phyloP scores from a whole-genome alignment of 2,113 vertebrate genomes.

The Poicephalus gulielmi region DNA sequence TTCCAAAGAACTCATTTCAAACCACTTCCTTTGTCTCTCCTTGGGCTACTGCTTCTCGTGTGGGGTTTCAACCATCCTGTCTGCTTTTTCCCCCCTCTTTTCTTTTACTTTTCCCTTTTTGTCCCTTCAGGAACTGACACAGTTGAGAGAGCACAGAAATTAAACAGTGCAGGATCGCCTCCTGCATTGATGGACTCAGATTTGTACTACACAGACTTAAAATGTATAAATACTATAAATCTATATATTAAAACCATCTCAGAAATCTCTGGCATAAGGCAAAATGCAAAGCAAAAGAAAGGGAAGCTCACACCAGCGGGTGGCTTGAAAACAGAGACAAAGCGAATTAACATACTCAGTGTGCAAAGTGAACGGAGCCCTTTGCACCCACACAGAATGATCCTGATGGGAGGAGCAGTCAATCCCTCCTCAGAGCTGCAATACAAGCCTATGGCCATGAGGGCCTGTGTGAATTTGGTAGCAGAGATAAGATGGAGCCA shows the following conservation, averaged over 20 bases:
- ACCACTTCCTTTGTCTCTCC: background rate
- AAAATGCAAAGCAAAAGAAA: background rate
- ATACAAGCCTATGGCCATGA: background rate
- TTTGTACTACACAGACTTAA: background rate
- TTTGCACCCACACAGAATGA: background rate
- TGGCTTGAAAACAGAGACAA: background rate
- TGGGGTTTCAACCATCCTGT: background rate
- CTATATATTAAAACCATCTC: background rate
- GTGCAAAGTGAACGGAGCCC: background rate
- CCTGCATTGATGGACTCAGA: background rate
- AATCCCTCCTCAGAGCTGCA: background rate
- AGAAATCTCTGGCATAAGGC: background rate
- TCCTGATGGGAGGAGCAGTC: constrained; percentile 5
- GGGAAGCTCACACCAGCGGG: background rate
- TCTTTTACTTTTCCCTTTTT: background rate
- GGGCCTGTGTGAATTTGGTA: background rate
- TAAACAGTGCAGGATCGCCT: background rate
- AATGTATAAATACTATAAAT: background rate
- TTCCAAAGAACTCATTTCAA: background rate
- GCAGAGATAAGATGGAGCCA: constrained; percentile 13
- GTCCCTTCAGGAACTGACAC: constrained; percentile 12
- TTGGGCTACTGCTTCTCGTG: background rate
- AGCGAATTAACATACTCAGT: background rate
- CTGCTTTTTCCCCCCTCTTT: background rate
- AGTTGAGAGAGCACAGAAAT: constrained; percentile 49